Base-by-base conservation (phyloP, 2,797 vertebrate genomes). In the Tokudaia tokunoshimensis region DNA sequence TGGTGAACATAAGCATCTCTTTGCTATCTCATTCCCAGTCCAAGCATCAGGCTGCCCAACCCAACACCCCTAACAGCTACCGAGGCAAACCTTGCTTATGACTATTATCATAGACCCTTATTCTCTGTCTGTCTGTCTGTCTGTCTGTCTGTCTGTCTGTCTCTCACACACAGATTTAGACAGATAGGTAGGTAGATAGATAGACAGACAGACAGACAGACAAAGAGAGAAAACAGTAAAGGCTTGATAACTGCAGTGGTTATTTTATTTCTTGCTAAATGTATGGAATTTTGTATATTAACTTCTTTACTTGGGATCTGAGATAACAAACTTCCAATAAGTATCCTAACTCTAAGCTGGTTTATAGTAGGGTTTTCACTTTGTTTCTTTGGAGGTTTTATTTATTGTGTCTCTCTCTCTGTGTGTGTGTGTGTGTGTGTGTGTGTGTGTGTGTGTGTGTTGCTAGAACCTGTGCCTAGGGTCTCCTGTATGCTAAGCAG, bases 1-100 rank as follows among this genome's bases (percentile, higher is more conserved):
- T 97, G 98, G 93, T 86, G 41, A 65, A 72, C 12, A 26, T 29
- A 76, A 83, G 52, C 81, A 80, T 79, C 37, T 67, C 93, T 19
- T 22, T 76, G n/a, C 50, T 17, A 41, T 59, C 72, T 92, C 61
- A 8, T 52, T 85, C 55, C 15, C 57, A 37, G 50, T 20, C 24
- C 29, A 50, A 67, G 61, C 91, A 19, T 67, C 47, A 59, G 14
- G 31, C 37, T 82, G 65, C 61, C 29, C 65, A 91, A 74, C 63
- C 82, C 78, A 11, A 31, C 37, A 72, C 29, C 57, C 72, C 50
- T 59, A 70, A 78, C 4, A 37, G 9, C 47, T 78, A 37, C 15
- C 0, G 3, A 75, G 78, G 65, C 90, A 95, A 88, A 70, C 34
- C n/a, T 50, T n/a, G 24, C 29, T 75, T 37, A 52, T n/a, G 10